A percentile compares a stretch with the other conserved stretches of the same genome.
phyloP scores from a whole-genome alignment of 92 coral and sea anemone genomes.

The Phenganax marumi region DNA sequence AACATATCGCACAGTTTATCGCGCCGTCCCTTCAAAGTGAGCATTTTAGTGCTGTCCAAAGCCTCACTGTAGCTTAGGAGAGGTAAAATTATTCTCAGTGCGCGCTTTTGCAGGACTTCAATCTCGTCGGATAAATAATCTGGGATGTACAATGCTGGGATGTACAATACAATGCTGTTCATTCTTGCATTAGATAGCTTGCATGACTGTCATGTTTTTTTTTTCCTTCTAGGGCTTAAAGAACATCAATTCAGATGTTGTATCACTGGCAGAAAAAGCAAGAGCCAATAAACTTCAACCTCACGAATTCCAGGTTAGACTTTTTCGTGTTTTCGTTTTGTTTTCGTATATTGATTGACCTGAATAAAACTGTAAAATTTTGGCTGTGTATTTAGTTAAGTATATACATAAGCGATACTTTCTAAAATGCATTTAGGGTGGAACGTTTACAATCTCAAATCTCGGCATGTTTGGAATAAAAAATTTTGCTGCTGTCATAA shows the following conservation, averaged over 20 bases:
- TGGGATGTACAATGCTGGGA: too few relatives aligned
- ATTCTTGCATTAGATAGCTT: too few relatives aligned
- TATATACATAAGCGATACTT: neutral
- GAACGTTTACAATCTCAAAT: constrained; percentile 87
- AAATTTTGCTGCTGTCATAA: constrained; percentile 92
- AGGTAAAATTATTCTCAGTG: too few relatives aligned
- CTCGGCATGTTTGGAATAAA: constrained; percentile 97
- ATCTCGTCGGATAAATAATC: too few relatives aligned
- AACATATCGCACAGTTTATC: too few relatives aligned
- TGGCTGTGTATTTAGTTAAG: neutral
- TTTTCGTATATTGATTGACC: neutral
- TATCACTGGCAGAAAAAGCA: constrained; percentile 80
- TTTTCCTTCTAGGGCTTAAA: constrained; percentile 65
- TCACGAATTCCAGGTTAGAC: constrained; percentile 86
- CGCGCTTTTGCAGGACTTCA: too few relatives aligned
- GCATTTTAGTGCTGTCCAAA: too few relatives aligned
- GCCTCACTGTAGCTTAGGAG: too few relatives aligned
- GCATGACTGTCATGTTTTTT: too few relatives aligned
- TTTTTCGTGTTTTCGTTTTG: neutral
- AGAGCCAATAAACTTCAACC: constrained; percentile 85
- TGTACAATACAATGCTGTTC: too few relatives aligned
- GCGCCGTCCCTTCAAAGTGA: too few relatives aligned
- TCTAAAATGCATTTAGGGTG: constrained; percentile 60
- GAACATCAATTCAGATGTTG: constrained; percentile 69
- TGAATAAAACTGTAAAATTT: neutral